Base-by-base conservation (phyloP, 2,113 vertebrate species). In the Bubo bubo region DNA sequence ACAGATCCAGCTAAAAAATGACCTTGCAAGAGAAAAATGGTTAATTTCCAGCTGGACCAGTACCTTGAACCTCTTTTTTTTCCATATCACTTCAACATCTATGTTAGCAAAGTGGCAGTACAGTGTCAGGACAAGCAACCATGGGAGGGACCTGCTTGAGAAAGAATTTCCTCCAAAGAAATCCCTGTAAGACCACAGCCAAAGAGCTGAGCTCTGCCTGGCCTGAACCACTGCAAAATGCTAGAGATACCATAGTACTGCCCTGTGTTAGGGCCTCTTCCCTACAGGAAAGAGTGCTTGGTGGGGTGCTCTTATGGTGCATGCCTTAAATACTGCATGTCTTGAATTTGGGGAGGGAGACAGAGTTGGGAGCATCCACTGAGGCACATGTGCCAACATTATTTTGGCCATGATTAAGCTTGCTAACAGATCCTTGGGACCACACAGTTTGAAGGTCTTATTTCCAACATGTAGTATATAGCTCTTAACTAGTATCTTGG, bases 131-230 rank as follows among this genome's bases (percentile, higher is more conserved):
- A 43, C 26, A 56, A 75, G 34, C 2, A 74, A 13, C 4, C 11
- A 5, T 6, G 12, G 8, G 28, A 83, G 17, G 7, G 35, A 66
- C 8, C 24, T 81, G 6, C 43, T 43, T 52, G 2, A 68, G 34
- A 87, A 84, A 55, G 4, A 6, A 49, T 70, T 88, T 90, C 34
- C 20, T 76, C 5, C 16, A 37, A 18, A 73, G 35, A 49, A 88
- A 56, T 59, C 14, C 7, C 21, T 2, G 5, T 37, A n/a, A 8
- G 19, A 55, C 20, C 1, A 0, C 23, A 66, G 39, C 20, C 14
- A 1, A 2, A 30, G 17, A 16, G 16, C 45, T 80, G 20, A n/a
- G 14, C 17, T 91, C 56, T 91, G 9, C 35, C 55, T 72, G 12
- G 3, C 6, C 18, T 63, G 56, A 87, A 34, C 12, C 37, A n/a